These are phyloP conservation scores for Resseliella maxima DNA, from an alignment of 2,888 invertebrate species.

Conservation along the genomic window DNA sequence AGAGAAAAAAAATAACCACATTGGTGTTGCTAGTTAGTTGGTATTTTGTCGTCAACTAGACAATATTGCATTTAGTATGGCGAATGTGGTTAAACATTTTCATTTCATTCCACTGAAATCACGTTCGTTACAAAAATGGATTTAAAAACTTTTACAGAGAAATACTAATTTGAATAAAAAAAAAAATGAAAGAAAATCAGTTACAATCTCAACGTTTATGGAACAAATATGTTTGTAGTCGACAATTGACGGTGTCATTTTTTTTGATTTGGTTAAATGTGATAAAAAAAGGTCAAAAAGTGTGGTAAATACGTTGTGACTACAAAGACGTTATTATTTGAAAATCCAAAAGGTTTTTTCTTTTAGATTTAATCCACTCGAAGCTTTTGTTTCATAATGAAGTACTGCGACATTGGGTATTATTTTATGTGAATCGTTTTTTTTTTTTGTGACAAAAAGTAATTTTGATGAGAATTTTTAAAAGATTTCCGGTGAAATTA, in stretches of 20 bases:
- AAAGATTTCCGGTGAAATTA: background rate
- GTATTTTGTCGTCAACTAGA: slow-evolving; percentile 53
- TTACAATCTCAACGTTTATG: too few species aligned
- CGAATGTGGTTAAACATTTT: slow-evolving; percentile 23
- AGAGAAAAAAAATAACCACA: background rate
- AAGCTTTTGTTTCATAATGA: background rate
- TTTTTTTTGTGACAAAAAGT: background rate
- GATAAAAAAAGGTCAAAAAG: background rate
- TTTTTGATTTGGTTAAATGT: background rate
- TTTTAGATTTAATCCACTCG: background rate
- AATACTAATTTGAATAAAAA: too few species aligned
- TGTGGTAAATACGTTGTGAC: background rate
- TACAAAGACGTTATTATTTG: background rate
- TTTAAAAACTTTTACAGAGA: too few species aligned
- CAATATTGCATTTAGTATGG: slow-evolving; percentile 19
- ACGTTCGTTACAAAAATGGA: background rate
- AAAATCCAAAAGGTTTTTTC: background rate
- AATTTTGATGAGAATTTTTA: background rate
- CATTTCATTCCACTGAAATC: background rate
- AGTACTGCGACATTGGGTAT: background rate
- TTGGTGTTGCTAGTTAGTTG: slow-evolving; percentile 36
- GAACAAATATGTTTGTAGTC: too few species aligned
- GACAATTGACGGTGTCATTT: too few species aligned
- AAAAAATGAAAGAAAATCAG: too few species aligned
- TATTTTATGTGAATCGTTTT: background rate